A percentile compares a stretch with the other conserved stretches of the same genome.
These are phyloP conservation scores for Lomographa bimaculata DNA, from an alignment of 2,888 invertebrate species.

Conservation along the genomic window DNA sequence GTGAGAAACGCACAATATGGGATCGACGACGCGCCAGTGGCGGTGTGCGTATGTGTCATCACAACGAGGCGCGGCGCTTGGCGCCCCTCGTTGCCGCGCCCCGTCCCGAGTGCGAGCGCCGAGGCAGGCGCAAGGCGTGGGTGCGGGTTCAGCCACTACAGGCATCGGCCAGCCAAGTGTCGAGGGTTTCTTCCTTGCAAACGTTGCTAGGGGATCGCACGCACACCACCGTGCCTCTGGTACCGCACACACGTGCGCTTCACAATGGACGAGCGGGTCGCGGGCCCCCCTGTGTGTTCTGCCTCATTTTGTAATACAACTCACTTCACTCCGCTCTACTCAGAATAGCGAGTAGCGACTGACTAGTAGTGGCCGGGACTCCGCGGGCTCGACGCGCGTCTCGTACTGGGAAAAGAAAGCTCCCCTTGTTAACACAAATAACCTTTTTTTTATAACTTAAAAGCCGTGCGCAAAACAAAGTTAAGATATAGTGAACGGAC, in stretches of 20 bases:
- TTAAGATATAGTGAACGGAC: slow-evolving; percentile 57
- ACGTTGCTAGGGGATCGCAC: slow-evolving; percentile 44
- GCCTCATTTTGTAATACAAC: slow-evolving; percentile 59
- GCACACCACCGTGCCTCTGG: slow-evolving; percentile 49
- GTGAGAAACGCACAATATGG: slow-evolving; percentile 11
- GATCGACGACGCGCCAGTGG: slow-evolving; percentile 4
- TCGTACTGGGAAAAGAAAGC: slow-evolving; percentile 33
- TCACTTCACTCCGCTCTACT: slow-evolving; percentile 55
- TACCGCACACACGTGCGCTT: slow-evolving; percentile 57
- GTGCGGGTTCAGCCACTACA: slow-evolving; percentile 12
- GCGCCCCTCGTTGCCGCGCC: slow-evolving; percentile 1
- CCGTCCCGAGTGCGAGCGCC: not conserved
- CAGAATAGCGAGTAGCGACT: slow-evolving; percentile 24
- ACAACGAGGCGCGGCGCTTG: too few relatives aligned
- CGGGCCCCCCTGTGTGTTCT: slow-evolving; percentile 34
- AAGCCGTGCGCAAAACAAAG: slow-evolving; percentile 42
- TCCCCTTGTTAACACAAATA: slow-evolving; percentile 60
- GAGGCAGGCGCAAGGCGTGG: slow-evolving; percentile 21
- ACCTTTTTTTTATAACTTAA: slow-evolving; percentile 39
- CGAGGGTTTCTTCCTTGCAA: slow-evolving; percentile 27
- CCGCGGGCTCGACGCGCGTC: slow-evolving; percentile 53
- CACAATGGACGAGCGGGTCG: slow-evolving; percentile 49
- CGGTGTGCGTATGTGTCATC: slow-evolving; percentile 10
- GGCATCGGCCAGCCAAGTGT: slow-evolving; percentile 20
- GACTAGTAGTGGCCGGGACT: slow-evolving; percentile 63